Evolutionary conservation across 2,888 invertebrate species (phyloP).

Genomic region (Calephelis perditalis): DNA sequence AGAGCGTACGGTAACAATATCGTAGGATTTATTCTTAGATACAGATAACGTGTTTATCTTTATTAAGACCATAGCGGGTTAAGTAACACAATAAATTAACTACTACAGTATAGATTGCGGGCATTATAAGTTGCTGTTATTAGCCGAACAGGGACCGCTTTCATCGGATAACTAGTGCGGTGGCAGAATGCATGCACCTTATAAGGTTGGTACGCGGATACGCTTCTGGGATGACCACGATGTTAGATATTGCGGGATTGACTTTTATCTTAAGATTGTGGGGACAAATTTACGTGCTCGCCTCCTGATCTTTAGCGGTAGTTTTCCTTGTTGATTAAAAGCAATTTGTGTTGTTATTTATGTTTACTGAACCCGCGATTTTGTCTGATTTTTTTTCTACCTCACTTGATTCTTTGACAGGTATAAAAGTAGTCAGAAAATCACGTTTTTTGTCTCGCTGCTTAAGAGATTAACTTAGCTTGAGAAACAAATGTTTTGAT

Average conservation of each 20-base stretch:
- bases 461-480: too few species aligned
- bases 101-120: slow-evolving; percentile 33
- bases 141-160: slow-evolving; percentile 51
- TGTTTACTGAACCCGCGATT: neutral
- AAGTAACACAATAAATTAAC: slow-evolving; percentile 40
- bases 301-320: neutral
- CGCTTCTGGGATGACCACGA: slow-evolving; percentile 40
- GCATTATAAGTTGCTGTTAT: slow-evolving; percentile 44
- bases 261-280: slow-evolving; percentile 24
- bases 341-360: too few species aligned
- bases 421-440: too few species aligned
- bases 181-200: slow-evolving; percentile 56
- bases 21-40: slow-evolving; percentile 33
- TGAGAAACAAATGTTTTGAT: too few species aligned
- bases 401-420: too few species aligned
- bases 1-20: slow-evolving; percentile 25
- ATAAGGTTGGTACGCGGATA: slow-evolving; percentile 53
- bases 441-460: too few species aligned
- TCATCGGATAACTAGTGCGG: slow-evolving; percentile 58
- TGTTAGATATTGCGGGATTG: slow-evolving; percentile 23
- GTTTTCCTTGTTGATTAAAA: neutral
- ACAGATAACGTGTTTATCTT: slow-evolving; percentile 38
- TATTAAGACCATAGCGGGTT: slow-evolving; percentile 35
- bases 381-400: too few species aligned
- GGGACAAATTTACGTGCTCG: slow-evolving; percentile 28